phyloP scores from a whole-genome alignment of 2,888 invertebrate genomes.

The Oxytorus armatus region DNA sequence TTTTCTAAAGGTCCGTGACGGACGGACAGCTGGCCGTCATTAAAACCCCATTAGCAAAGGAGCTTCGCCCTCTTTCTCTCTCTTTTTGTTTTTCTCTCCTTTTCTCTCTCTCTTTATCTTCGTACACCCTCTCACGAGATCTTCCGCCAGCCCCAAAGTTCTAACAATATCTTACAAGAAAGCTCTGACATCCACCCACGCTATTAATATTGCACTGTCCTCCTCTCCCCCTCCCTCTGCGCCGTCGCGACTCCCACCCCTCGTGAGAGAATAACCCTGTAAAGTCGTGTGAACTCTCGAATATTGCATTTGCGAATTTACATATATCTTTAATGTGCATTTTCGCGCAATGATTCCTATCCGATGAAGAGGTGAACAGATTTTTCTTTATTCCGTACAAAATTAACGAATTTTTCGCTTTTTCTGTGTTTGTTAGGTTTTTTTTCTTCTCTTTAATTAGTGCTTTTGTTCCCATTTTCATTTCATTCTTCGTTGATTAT shows the following conservation, averaged over 20 bases:
- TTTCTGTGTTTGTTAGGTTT: too few species aligned
- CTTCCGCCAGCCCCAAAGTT: slow-evolving; percentile 78
- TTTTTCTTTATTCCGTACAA: too few species aligned
- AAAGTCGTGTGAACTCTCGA: slow-evolving; percentile 39
- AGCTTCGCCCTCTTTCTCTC: slow-evolving; percentile 70
- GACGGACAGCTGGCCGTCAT: slow-evolving; percentile 84
- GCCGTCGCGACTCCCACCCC: background rate
- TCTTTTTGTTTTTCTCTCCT: slow-evolving; percentile 53
- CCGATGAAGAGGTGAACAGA: too few species aligned
- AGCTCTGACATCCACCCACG: slow-evolving; percentile 80
- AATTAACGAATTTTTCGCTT: slow-evolving; percentile 25
- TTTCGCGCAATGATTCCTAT: too few species aligned
- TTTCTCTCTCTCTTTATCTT: background rate
- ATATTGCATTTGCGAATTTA: slow-evolving; percentile 39
- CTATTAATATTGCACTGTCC: slow-evolving; percentile 79
- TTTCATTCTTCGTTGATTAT: too few species aligned
- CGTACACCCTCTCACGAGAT: slow-evolving; percentile 61
- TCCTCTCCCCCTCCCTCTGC: slow-evolving; percentile 45
- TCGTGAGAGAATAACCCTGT: slow-evolving; percentile 10
- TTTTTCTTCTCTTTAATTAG: too few species aligned
- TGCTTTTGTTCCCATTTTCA: too few species aligned
- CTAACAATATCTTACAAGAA: slow-evolving; percentile 82
- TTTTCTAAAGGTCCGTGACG: slow-evolving; percentile 81
- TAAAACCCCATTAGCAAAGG: slow-evolving; percentile 81
- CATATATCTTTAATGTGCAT: background rate